Base-by-base conservation (phyloP, 2,113 vertebrate genomes). In the Toxostoma redivivum region DNA sequence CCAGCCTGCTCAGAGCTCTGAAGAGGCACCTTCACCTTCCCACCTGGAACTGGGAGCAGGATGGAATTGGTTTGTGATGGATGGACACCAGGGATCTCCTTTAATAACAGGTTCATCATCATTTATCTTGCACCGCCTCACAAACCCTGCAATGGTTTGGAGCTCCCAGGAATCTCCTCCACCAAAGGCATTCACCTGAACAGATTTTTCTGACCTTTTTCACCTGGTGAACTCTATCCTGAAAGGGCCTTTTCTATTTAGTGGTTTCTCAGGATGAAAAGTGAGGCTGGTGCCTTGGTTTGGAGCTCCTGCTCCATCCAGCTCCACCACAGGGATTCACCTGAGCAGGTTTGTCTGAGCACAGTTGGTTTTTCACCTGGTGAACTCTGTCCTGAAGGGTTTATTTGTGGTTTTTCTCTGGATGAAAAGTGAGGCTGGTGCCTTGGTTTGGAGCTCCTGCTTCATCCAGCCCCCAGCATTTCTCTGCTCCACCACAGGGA, bases 221-320 rank as follows among this genome's bases (percentile, higher is more conserved):
- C 57, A 65, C 94, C 94, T 95, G 95, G 83, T 95, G 96, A 96
- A 71, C 72, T 94, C 86, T 81, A 20, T 15, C 92, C 86, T 25
- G n/a, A 24, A 18, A 40, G 42, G 38, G 54, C 33, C 33, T 57
- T 57, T 57, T 47, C 67, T 11, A 38, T 67, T 47, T 38, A 4
- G 27, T 47, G n/a, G 27, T 8, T 60, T 47, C 9, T 60, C 15
- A 6, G 31, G 45, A 24, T 27, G 33, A 53, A 56, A 61, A 61
- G 6, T 9, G 33, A 30, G 50, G 61, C 21, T n/a, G 45, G 28
- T 23, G 9, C 10, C 0, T 69, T 33, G 30, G 40, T 33, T 33
- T 42, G 70, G 30, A 72, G 51, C 38, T 56, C 33, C 18, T 65
- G 1, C 37, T 48, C 78, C 66, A 66, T 70, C 3, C 1, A 30